Evolutionary conservation across 2,113 vertebrate genomes (phyloP), one percentile per base, ranked within the genome.

Genomic region (Pseudolaguvia tuberculata): DNA sequence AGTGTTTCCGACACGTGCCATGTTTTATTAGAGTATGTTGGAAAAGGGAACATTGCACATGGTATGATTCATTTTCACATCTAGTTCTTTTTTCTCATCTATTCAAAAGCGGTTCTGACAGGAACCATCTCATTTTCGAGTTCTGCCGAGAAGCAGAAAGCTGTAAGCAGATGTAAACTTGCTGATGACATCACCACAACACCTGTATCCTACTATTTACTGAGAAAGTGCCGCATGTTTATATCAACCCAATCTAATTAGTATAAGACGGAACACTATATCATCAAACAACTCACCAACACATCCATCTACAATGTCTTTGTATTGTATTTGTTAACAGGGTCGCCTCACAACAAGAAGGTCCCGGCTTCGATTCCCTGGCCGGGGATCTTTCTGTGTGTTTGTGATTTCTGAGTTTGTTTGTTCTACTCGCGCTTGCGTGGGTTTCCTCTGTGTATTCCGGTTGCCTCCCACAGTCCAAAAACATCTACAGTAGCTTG

Each of bases 41-140:
- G 53, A 84, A 88, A 87, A 76, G 83, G 82, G 83, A n/a, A 18
- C 42, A 48, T 31, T 45, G 47, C 42, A 31, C 18, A 25, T n/a
- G 20, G 23, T 65, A 61, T 69, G 85, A 87, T 78, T 80, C 83
- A 84, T 67, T 87, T 88, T 81, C 79, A 83, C 79, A 71, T 53
- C 51, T 75, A 73, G 77, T 78, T 55, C 15, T 58, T 68, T 55
- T 53, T 71, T 35, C 42, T 39, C 39, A 4, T 6, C 52, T 8
- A 5, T 66, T 25, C 80, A 81, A 68, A 51, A 53, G 57, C 50
- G 35, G 81, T 81, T 80, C 86, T 88, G 89, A 89, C 89, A 89
- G 84, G 87, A 88, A 81, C 87, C 87, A 89, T 89, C 88, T 88
- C 84, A 82, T 12, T 80, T 84, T 83, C 85, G 76, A 84, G 86